Percentiles rank a stretch among this genome's conserved stretches.
These are phyloP conservation scores for Protosalanx chinensis DNA, from an alignment of 2,797 vertebrate species.

Conservation along the genomic window DNA sequence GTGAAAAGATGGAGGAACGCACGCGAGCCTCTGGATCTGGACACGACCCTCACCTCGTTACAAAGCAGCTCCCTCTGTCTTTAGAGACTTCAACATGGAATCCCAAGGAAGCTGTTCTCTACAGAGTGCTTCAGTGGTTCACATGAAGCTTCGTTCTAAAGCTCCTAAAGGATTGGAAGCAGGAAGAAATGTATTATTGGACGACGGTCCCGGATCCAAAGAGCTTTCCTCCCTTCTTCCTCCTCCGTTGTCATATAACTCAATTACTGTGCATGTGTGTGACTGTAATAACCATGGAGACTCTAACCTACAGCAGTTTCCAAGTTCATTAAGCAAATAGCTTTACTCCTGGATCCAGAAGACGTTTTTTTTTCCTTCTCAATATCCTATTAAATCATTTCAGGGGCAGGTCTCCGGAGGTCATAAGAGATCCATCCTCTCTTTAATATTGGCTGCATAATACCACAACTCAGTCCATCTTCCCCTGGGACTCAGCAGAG, in stretches of 20 bases:
- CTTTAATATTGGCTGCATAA: slow-evolving; percentile 52
- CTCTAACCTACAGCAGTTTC: slow-evolving; percentile 13
- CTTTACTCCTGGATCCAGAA: slow-evolving; percentile 51
- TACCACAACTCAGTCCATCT: slow-evolving; percentile 40
- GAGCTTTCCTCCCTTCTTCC: background rate
- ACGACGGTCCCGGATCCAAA: background rate
- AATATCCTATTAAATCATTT: slow-evolving; percentile 64
- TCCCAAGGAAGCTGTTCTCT: background rate
- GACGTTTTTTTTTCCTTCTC: slow-evolving; percentile 45
- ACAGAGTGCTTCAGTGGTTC: background rate
- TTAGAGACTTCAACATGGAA: background rate
- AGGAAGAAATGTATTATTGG: too few relatives aligned
- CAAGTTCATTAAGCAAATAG: slow-evolving; percentile 60
- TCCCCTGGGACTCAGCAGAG: slow-evolving; percentile 39
- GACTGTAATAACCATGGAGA: background rate
- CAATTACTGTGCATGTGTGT: background rate
- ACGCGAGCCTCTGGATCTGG: slow-evolving; percentile 24
- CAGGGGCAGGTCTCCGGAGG: slow-evolving; percentile 35
- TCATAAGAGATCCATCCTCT: slow-evolving; percentile 51
- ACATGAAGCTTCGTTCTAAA: background rate
- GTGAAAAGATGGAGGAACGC: slow-evolving; percentile 42
- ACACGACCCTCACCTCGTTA: slow-evolving; percentile 44
- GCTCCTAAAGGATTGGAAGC: too few relatives aligned
- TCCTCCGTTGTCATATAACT: background rate
- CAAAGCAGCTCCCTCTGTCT: slow-evolving; percentile 14